Percentiles rank a stretch among this genome's conserved stretches.
Evolutionary conservation across 1,140 invertebrate species (phyloP).

Genomic region (Drosophila sucinea): DNA sequence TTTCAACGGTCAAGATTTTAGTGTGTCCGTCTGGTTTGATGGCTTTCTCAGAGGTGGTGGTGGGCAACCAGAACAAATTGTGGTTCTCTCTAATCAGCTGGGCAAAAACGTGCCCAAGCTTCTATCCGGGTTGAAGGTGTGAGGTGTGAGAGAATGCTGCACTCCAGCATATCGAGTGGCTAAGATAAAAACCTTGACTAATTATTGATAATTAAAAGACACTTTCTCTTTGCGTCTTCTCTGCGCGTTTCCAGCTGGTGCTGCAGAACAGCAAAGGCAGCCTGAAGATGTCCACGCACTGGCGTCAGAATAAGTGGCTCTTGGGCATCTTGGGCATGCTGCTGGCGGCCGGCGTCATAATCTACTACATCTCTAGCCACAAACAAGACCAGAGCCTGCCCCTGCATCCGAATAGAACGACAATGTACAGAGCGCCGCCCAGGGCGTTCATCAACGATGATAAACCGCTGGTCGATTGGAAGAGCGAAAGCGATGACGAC

Average conservation of each 20-base stretch:
- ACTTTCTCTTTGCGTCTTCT: constrained; percentile 13
- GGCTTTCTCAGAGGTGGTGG: constrained; percentile 43
- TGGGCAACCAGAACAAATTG: constrained; percentile 18
- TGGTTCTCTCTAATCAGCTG: constrained; percentile 27
- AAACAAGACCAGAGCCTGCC: constrained; percentile 21
- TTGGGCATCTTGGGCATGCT: constrained; percentile 31
- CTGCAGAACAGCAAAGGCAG: constrained; percentile 72
- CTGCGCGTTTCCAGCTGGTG: constrained; percentile 62
- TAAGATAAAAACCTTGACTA: constrained; percentile 1
- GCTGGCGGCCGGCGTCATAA: constrained; percentile 15
- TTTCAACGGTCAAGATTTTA: constrained; percentile 52
- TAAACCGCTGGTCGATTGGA: constrained; percentile 22
- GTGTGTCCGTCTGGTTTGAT: constrained; percentile 21
- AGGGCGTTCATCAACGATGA: constrained; percentile 39
- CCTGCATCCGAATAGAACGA: constrained; percentile 9
- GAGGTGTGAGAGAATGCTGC: constrained; percentile 72
- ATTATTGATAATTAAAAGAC: neutral
- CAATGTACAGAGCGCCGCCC: constrained; percentile 17
- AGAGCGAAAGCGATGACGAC: constrained; percentile 27
- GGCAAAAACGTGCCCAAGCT: constrained; percentile 52
- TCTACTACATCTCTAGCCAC: constrained; percentile 22
- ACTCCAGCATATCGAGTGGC: constrained; percentile 7
- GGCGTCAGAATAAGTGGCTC: constrained; percentile 54
- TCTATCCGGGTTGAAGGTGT: constrained; percentile 57
- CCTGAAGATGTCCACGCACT: constrained; percentile 75